Evolutionary conservation across 2,888 invertebrate genomes (phyloP), one percentile per base, ranked within the genome.

Genomic region (Melieria crassipennis): DNA sequence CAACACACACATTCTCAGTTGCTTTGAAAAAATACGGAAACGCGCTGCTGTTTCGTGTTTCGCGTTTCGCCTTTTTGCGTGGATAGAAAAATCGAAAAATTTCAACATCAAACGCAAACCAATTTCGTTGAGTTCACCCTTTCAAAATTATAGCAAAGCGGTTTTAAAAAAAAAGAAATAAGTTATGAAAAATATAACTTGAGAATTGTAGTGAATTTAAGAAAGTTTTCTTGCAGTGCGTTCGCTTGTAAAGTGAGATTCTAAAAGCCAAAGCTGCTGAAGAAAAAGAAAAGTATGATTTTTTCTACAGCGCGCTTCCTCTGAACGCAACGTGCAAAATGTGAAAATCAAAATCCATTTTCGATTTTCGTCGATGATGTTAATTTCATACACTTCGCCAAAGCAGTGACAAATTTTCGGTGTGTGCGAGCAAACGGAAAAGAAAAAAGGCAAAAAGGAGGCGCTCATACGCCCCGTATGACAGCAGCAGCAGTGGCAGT

Each of bases 61-160:
- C 66, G 58, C 66, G 30, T 66, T 57, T 58, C 67, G 61, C 42
- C 52, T 67, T 50, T 13, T 46, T 60, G 43, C 42, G 67, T 46
- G 42, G 58, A 47, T 52, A 45, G 67, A 67, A 67, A 67, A 67
- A 67, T 67, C 67, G 67, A 67, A 67, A 67, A 67, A 61, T 67
- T 10, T 50, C 58, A 58, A 50, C 30, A 30, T 67, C 61, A 45
- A 67, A 67, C 60, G 60, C 43, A 16, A 52, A 67, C 50, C 60
- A 67, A 61, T 67, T 60, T 58, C 60, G 60, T 67, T 67, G 11
- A 47, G 48, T 67, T 60, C 16, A 60, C 9, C 30, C 43, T 42
- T 50, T 61, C 6, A 58, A 16, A 60, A 10, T 4, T 50, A 67
- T 60, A 52, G 67, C 52, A 61, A 61, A 67, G 46, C 50, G 6